Conservation (phyloP, 1,140 invertebrate species). For the Cydia strobilella region DNA sequence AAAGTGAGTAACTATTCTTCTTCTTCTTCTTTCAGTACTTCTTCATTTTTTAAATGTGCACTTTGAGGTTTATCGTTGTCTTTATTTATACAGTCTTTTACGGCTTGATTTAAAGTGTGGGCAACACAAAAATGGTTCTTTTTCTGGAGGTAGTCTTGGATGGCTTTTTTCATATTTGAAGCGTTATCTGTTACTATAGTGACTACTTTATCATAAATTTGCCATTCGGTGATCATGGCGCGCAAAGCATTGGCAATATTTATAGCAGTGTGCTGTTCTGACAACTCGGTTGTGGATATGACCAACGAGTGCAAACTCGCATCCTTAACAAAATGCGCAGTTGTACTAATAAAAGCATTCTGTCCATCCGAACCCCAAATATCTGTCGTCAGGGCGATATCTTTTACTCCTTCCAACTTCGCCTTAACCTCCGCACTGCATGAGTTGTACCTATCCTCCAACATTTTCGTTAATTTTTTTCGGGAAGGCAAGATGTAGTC, state of each 20-base stretch:
- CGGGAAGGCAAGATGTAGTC: too few relatives aligned
- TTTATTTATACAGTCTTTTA: conserved; percentile 37
- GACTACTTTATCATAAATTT: conserved; percentile 31
- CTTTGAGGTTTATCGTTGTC: neutral
- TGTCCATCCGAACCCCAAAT: too few relatives aligned
- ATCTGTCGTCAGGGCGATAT: too few relatives aligned
- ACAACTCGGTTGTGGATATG: neutral
- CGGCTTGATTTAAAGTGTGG: conserved; percentile 43
- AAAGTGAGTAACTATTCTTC: conserved; percentile 41
- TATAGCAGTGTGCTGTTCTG: neutral
- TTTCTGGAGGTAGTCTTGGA: conserved; percentile 48
- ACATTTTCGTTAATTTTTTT: too few relatives aligned
- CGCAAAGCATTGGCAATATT: neutral
- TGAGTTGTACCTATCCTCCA: too few relatives aligned
- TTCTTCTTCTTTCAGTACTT: conserved; percentile 33
- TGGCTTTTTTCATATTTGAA: conserved; percentile 36
- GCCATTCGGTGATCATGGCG: neutral
- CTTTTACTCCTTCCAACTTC: too few relatives aligned
- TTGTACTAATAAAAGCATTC: too few relatives aligned
- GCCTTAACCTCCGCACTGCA: too few relatives aligned
- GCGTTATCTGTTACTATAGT: conserved; percentile 36
- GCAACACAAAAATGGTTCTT: conserved; percentile 67
- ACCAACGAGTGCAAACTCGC: neutral
- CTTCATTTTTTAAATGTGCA: neutral
- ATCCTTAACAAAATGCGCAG: neutral